Evolutionary conservation across 1,140 invertebrate species (phyloP), one percentile per base, ranked within the genome.

Genomic region (Aphaenogaster floridana): DNA sequence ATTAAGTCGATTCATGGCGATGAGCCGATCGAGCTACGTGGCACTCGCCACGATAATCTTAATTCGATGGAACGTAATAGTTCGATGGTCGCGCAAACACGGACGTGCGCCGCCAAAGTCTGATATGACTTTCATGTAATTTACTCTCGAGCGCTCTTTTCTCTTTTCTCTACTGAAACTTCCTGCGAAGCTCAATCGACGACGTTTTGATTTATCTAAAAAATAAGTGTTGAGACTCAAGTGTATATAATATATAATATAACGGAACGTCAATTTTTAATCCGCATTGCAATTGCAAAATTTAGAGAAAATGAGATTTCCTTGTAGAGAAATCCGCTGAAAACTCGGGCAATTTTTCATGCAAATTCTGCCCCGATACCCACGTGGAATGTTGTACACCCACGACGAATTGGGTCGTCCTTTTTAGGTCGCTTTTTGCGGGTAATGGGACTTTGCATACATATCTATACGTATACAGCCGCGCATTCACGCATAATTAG

Each of bases 1-100:
- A 76, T 76, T 84, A 84, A 76, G 80, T 84, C 80, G 69, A 84
- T 84, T 74, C 42, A 74, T 34, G 80, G 28, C 63, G 52, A 13
- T 6, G 3, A n/a, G 15, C n/a, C 28, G 54, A 21, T 8, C 13
- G 69, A 84, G 28, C n/a, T 50, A 84, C 52, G 80, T 48, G 68
- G 28, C 21, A 45, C n/a, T 36, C 39, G 11, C 13, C 28, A 36
- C 54, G 42, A 63, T 61, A 61, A 74, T 84, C 54, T 76, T 61
- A 39, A 84, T 83, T 83, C 42, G 80, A 48, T 61, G 54, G 36
- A 63, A 83, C 68, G 28, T 74, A 74, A n/a, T n/a, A n/a, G n/a
- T n/a, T n/a, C n/a, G n/a, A n/a, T 48, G 7, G 36, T 17, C 68
- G 68, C 52, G 54, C 28, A n/a, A 69, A 69, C 39, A 57, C 15